phyloP scores from a whole-genome alignment of 2,888 invertebrate genomes.

The Tipula unca region DNA sequence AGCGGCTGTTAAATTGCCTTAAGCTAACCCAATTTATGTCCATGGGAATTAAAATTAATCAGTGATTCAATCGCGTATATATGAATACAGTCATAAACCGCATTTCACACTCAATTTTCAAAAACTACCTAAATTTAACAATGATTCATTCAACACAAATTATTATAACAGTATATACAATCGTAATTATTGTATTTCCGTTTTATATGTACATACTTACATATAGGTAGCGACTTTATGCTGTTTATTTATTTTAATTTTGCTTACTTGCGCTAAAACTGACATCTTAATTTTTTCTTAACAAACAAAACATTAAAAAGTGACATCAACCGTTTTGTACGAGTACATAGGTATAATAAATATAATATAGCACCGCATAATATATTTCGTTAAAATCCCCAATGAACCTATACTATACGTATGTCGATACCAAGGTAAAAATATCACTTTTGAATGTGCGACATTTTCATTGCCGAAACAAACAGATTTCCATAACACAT shows the following conservation, averaged over 20 bases:
- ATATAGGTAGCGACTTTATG: background rate
- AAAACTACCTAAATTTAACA: background rate
- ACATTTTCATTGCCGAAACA: background rate
- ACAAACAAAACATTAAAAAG: background rate
- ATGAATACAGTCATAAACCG: background rate
- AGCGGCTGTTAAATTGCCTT: background rate
- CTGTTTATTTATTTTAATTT: background rate
- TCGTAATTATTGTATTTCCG: background rate
- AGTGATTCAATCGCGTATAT: background rate
- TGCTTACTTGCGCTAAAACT: background rate
- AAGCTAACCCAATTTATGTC: background rate
- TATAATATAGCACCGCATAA: too few species aligned
- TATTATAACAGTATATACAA: background rate
- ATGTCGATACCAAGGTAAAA: background rate
- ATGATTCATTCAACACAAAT: background rate
- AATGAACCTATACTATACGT: background rate
- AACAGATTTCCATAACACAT: background rate
- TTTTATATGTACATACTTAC: too few species aligned
- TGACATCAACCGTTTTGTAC: background rate
- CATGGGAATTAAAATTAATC: background rate
- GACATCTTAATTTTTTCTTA: background rate
- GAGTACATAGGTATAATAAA: too few species aligned
- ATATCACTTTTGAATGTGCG: background rate
- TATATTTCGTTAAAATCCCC: background rate
- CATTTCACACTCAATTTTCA: background rate